Evolutionary conservation across 37 sponge, comb jelly and placozoan species (phyloP).

Genomic region (Mnemiopsis leidyi): DNA sequence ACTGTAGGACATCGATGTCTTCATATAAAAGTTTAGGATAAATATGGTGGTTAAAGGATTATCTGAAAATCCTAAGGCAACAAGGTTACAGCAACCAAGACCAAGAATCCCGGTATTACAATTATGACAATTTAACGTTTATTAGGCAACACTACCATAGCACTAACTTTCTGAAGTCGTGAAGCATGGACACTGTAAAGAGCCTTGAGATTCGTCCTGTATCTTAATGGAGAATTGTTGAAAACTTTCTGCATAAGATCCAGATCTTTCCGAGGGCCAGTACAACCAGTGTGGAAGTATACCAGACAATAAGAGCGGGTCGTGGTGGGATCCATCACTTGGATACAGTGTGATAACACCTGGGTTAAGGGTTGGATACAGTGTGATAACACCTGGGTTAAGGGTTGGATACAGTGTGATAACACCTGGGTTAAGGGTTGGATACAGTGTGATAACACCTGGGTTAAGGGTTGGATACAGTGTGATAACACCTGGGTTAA

Average conservation of each 20-base stretch:
- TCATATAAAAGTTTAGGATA: too few relatives aligned
- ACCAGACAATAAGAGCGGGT: conserved; percentile 36
- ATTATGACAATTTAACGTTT: too few relatives aligned
- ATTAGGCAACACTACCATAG: too few relatives aligned
- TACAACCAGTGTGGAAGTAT: conserved; percentile 58
- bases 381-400: conserved; percentile 7
- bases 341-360: conserved; percentile 13
- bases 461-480: neutral
- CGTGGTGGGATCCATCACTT: conserved; percentile 54
- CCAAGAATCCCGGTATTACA: too few relatives aligned
- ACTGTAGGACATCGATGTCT: too few relatives aligned
- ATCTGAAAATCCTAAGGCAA: too few relatives aligned
- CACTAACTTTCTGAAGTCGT: conserved; percentile 9
- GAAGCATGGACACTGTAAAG: conserved; percentile 60
- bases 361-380: conserved; percentile 9
- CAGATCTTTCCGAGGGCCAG: neutral
- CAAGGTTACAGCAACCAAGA: too few relatives aligned
- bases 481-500: neutral
- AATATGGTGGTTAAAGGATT: too few relatives aligned
- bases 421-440: neutral
- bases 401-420: conserved; percentile 38
- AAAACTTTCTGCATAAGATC: neutral
- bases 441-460: neutral
- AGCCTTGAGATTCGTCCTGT: neutral
- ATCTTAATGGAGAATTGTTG: neutral